Percentiles rank a stretch among this genome's conserved stretches.
Conservation (phyloP, 2,113 vertebrate genomes). For the Nipponia nippon region DNA sequence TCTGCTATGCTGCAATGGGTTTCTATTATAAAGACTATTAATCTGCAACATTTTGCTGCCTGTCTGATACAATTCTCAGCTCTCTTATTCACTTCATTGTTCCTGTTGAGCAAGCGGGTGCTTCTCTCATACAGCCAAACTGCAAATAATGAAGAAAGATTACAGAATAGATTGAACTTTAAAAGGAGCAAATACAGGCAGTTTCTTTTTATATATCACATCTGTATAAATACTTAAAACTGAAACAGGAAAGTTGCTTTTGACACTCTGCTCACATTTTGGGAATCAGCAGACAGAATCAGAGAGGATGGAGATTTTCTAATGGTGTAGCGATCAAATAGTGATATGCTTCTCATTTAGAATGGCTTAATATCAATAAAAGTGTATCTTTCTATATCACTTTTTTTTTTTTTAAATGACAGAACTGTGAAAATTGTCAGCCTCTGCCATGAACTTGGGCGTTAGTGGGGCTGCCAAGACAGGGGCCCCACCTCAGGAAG, state of each 20-base stretch:
- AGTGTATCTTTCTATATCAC: background rate
- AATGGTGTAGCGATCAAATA: background rate
- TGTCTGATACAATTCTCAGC: background rate
- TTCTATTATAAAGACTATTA: background rate
- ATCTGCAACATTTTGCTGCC: background rate
- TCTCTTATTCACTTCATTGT: background rate
- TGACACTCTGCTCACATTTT: background rate
- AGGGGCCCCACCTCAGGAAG: background rate
- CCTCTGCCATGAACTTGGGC: background rate
- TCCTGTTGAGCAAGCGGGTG: background rate
- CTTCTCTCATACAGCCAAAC: background rate
- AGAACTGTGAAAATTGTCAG: background rate
- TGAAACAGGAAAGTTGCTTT: background rate
- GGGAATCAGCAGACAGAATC: background rate
- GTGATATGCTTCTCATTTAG: background rate
- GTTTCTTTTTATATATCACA: background rate
- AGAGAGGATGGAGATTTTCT: background rate
- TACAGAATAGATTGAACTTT: background rate
- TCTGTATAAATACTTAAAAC: background rate
- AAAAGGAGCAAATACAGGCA: background rate
- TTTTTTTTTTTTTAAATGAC: background rate
- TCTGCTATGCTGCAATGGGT: background rate
- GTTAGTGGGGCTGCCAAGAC: background rate
- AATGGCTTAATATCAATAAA: background rate
- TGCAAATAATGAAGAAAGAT: conserved; percentile 28